Base-by-base conservation (phyloP, 1,140 invertebrate genomes). In the Psix sp. region DNA sequence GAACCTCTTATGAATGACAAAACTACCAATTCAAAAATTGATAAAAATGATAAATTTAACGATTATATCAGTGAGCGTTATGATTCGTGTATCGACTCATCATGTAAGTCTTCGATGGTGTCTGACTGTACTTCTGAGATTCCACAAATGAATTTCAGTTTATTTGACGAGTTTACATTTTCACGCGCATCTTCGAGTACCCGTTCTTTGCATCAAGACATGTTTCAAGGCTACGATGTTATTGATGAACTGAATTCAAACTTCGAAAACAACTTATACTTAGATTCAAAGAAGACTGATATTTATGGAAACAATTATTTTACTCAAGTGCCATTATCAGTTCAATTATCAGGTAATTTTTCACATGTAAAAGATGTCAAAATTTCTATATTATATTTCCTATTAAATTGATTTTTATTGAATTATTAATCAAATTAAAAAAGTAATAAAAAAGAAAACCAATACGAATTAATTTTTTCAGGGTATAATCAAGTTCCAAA, bases 111-210 rank as follows among this genome's bases (percentile, higher is more conserved):
- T 6, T 49, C 42, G 0, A 42, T 57, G 16, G n/a, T 54, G 6
- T 67, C 45, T 0, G 63, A 67, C 9, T 38, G 29, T 13, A 36
- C 20, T 51, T 57, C 63, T 24, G 52, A 67, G 4, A 21, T 1
- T 29, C 13, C 7, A 24, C 5, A 40, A 17, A 29, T 24, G 20
- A 56, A 62, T 38, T 62, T 71, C 7, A 71, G 49, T 11, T 43
- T 71, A 7, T 71, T 71, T 17, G 57, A 71, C 2, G 67, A 71
- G 14, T 71, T 62, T 9, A 33, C 33, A 7, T 71, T 71, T 24
- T 76, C 67, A 0, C 57, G 42, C 17, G 39, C 56, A 42, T 59
- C 42, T 26, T 39, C 56, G 3, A 15, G n/a, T 5, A 24, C 42
- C 3, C 31, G 15, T 5, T 43, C 5, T 11, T 20, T 26, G 21